phyloP scores from a whole-genome alignment of 1,140 invertebrate genomes.

The Papilio polyxenes region DNA sequence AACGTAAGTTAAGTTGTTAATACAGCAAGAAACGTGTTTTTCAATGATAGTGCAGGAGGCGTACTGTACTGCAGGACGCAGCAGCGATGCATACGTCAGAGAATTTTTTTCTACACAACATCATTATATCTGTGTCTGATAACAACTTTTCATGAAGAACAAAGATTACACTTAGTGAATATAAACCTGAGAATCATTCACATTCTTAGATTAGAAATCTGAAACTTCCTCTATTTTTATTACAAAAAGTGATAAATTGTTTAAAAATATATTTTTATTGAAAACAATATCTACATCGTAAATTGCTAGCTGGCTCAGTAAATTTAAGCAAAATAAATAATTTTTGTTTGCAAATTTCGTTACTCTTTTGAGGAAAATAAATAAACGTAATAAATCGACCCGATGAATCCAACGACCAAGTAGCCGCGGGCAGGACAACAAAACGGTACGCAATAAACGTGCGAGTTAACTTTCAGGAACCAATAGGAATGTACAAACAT shows the following conservation, averaged over 20 bases:
- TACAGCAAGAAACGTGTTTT: not conserved
- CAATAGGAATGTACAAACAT: conserved; percentile 31
- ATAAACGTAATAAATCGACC: not conserved
- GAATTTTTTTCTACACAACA: not conserved
- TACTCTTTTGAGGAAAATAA: not conserved
- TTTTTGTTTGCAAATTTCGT: not conserved
- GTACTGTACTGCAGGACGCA: conserved; percentile 1
- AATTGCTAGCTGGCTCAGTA: no score
- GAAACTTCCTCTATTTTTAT: not conserved
- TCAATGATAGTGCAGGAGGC: not conserved
- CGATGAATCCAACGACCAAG: not conserved
- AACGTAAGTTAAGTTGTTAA: not conserved
- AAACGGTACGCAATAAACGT: conserved; percentile 1
- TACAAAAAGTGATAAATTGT: no score
- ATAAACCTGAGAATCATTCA: not conserved
- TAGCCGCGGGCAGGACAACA: conserved; percentile 18
- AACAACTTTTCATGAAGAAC: not conserved
- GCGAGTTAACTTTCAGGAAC: conserved; percentile 22
- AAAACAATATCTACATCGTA: no score
- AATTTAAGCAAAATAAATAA: no score
- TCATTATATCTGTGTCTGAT: not conserved
- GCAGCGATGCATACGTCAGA: not conserved
- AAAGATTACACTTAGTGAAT: not conserved
- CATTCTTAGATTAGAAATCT: not conserved
- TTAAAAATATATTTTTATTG: no score